Base-by-base conservation (phyloP, 2,888 invertebrate species). In the Ormyrus nitidulus region DNA sequence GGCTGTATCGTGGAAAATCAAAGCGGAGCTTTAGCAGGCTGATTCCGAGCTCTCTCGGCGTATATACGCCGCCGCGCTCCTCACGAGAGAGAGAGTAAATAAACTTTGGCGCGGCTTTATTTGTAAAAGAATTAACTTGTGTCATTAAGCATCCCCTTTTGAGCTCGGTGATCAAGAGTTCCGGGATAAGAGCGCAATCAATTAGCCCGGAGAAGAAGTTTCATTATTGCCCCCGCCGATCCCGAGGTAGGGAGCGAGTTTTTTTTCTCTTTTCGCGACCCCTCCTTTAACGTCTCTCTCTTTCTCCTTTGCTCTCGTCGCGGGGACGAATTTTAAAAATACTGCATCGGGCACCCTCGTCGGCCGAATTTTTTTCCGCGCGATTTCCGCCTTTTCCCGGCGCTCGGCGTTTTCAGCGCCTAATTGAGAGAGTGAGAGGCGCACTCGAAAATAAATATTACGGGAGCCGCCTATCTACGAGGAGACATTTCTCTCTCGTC, bases 331-430 rank as follows among this genome's bases (percentile, higher is more conserved):
- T 54, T 73, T 73, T 34, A 73, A 73, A 73, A 64, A 71, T 51
- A 64, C 48, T n/a, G 48, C 56, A 10, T 11, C 51, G 34, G 8
- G 1, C 49, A 34, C 70, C 34, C 71, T 61, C 13, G 13, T 51
- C 4, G 53, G 44, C n/a, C 13, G 46, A 48, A 53, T 59, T 77
- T 64, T 77, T 73, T 65, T 71, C 72, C 66, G 77, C 77, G 79
- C 80, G 73, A 79, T 74, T 82, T 81, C 79, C 84, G 19, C 19
- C 82, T 82, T 84, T 82, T 81, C 80, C 78, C 82, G 19, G 19
- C 19, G 19, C 19, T 1, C 19, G 76, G 75, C 77, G 65, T 80
- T 80, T 77, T 77, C 80, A 70, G 19, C 80, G 81, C 81, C 83
- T 82, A 84, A 84, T 84, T 82, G 84, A 84, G 81, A 82, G 80